These are phyloP conservation scores for Tor tambroides DNA, from an alignment of 2,113 vertebrate genomes.

Conservation along the genomic window DNA sequence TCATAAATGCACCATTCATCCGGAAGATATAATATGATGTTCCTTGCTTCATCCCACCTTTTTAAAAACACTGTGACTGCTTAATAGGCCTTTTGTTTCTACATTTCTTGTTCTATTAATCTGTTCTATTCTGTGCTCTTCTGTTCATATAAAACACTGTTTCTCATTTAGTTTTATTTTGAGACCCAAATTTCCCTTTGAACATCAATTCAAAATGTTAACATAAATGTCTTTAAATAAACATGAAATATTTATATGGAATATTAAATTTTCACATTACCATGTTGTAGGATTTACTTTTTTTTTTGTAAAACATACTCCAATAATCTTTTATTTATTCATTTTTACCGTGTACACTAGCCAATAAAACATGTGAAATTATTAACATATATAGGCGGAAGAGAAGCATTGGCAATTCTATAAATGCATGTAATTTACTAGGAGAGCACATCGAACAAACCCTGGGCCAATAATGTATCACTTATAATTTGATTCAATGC, in stretches of 20 bases:
- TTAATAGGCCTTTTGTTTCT: neutral
- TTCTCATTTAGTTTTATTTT: neutral
- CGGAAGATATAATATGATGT: neutral
- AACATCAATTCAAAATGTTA: neutral
- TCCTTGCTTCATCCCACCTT: neutral
- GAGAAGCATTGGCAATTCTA: neutral
- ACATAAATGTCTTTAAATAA: neutral
- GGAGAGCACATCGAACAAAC: neutral
- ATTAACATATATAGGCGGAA: neutral
- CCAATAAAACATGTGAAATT: neutral
- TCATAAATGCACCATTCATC: too few relatives aligned
- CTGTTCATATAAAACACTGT: neutral
- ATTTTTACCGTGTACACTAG: neutral
- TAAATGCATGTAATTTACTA: neutral
- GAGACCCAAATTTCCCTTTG: neutral
- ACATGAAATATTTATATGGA: too few relatives aligned
- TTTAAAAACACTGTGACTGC: neutral
- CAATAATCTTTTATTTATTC: neutral
- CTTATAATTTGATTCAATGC: neutral
- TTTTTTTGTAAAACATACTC: neutral
- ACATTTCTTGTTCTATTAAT: neutral
- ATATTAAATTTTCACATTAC: too few relatives aligned
- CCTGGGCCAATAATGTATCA: neutral
- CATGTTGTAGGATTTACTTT: too few relatives aligned
- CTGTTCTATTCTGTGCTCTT: neutral